Evolutionary conservation across 1,140 invertebrate species (phyloP), one percentile per base, ranked within the genome.

Genomic region (Zeugodacus cucurbitae): DNA sequence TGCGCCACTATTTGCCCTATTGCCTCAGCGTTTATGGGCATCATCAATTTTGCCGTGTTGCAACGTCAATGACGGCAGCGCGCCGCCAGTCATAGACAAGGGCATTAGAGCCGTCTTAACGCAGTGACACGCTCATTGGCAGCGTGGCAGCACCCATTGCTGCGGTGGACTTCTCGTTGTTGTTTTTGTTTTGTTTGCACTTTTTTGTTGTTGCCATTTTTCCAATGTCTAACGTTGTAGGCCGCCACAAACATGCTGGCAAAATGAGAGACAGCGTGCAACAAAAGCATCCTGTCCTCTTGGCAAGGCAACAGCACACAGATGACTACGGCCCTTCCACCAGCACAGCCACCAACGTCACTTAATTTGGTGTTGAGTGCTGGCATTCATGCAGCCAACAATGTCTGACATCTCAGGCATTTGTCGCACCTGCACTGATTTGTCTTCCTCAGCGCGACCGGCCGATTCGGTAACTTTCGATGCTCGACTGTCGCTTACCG

Each of bases 361-460:
- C 37, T 74, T 74, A 74, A 74, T 74, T 74, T 74, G 70, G 34
- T 74, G 20, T 74, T 74, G 70, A 74, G 37, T 41, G 70, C 37
- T n/a, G 70, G 20, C 70, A 74, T 41, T 74, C 70, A 20, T 41
- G 34, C 37, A 74, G 37, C 67, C 70, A 74, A 74, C 70, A 74
- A 74, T 74, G 70, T 34, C 34, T 74, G 70, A 41, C 20, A 74
- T 74, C 17, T 22, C 32, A 41, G 70, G 70, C 70, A 74, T 74
- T 74, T 74, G 70, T 74, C 70, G 70, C 70, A 74, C 70, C 70
- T 74, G 70, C 70, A 74, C 70, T 74, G 70, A 74, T 74, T 74
- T 44, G 70, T 44, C 70, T 74, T 74, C 37, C 34, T 74, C 34
- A 44, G 34, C 37, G 70, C 70, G 37, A 74, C 5, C 70, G 5